phyloP scores from a whole-genome alignment of 2,797 vertebrate species.

The Hydrolagus colliei region DNA sequence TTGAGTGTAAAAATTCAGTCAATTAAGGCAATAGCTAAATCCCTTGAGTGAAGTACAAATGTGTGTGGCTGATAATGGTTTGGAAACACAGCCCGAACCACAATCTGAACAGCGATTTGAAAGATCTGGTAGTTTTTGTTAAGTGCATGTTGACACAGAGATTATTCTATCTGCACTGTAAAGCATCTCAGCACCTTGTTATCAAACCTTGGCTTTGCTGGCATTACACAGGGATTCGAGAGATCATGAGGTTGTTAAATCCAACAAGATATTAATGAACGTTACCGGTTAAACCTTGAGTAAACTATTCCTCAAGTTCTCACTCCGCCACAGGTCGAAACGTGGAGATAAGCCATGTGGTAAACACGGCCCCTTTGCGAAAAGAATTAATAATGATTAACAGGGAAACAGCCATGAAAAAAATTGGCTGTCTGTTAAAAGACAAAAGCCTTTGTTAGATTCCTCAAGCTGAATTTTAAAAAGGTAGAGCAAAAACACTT shows the following conservation, averaged over 20 bases:
- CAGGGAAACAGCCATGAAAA: not conserved
- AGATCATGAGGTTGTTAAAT: not conserved
- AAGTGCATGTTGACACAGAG: not conserved
- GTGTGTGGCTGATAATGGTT: not conserved
- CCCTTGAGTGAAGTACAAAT: not conserved
- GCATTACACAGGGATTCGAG: not conserved
- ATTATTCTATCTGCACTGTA: not conserved
- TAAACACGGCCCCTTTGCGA: slow-evolving; percentile 11
- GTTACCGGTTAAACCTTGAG: slow-evolving; percentile 9
- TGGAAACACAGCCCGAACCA: not conserved
- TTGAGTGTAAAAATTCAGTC: not conserved
- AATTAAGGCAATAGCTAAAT: not conserved
- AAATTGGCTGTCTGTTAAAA: not conserved
- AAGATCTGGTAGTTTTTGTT: not conserved
- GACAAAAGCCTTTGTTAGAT: not conserved
- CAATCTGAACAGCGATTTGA: not conserved
- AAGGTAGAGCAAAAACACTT: not conserved
- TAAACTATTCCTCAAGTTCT: slow-evolving; percentile 1
- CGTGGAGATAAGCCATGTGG: not conserved
- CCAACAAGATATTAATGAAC: slow-evolving; percentile 8
- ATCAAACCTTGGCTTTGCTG: slow-evolving; percentile 8
- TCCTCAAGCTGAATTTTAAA: not conserved
- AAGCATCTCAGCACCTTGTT: not conserved
- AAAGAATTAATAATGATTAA: slow-evolving; percentile 3
- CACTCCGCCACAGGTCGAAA: not conserved